Evolutionary conservation across 2,888 invertebrate species (phyloP), one percentile per base, ranked within the genome.

Genomic region (Lysandra coridon): DNA sequence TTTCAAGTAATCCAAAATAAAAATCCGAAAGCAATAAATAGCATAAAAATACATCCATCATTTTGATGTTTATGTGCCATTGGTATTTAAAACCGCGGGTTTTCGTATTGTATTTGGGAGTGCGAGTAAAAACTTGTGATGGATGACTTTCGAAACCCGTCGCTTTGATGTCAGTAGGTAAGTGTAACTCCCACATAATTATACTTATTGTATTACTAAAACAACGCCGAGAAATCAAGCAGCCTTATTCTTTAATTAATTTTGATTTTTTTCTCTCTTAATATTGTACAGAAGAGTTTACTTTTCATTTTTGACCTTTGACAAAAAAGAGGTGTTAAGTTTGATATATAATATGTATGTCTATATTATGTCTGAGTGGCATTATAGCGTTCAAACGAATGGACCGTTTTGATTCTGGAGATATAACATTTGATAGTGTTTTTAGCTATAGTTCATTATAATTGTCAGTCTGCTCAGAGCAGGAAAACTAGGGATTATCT

Each of bases 81-180:
- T 69, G 69, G 69, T 69, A 37, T 37, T 69, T 69, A 69, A 37
- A 69, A 37, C 33, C 5, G 14, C 33, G 14, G 17, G 33, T 69
- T 69, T 64, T 69, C 69, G 69, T 64, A 30, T 69, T 69, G 69
- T 33, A 69, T 69, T 69, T 33, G 69, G 69, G 33, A 69, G 69
- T 69, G 57, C 33, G 14, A 30, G 64, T 69, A 69, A 69, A 69
- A 69, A 69, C 49, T 44, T 17, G 23, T 76, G 57, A 76, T 30
- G 76, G 30, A 76, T 76, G 49, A 57, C 76, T 76, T 76, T 76
- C 76, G 53, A 57, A 76, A 76, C 76, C 6, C 53, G 76, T 33
- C 75, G 49, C 30, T 76, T 76, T 23, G 30, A 57, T 76, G 76
- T 76, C 53, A 76, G 76, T 76, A 53, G 76, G 76, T 76, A 76